Evolutionary conservation across 2,113 vertebrate genomes (phyloP), one percentile per base, ranked within the genome.

Genomic region (Sinocyclocheilus anophthalmus): DNA sequence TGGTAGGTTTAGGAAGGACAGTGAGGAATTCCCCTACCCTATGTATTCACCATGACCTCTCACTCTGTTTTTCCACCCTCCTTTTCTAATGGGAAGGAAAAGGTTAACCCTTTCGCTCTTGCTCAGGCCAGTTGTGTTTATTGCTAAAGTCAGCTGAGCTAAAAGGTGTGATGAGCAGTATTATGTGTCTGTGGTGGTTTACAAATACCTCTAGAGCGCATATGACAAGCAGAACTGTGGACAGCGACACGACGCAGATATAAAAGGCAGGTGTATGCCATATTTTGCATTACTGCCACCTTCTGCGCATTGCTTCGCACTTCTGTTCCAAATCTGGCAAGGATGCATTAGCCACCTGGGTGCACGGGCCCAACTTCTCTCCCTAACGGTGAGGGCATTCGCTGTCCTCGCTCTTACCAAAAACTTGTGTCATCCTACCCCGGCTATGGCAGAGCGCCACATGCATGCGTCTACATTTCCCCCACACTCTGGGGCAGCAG

Each of bases 401-500:
- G 18, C 84, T 84, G 76, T 86, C 42, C 76, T 87, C 87, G 61
- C 85, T 89, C 82, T 10, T 55, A 87, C 78, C 42, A 61, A 53
- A 82, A 82, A 82, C 61, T 67, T 30, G 45, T 39, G 89, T 91
- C 87, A 87, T 86, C 81, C 83, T 59, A 90, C 78, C 88, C 76
- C 79, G 57, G 83, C 83, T 79, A 24, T 63, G 89, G 91, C 87
- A 55, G 48, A 39, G 78, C 20, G 67, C 83, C 86, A 85, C 88
- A 88, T 86, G 76, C 88, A 16, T 84, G 81, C 87, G 76, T 87
- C 87, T 84, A 82, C 82, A 75, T 88, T 91, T 90, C 88, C 89
- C 85, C 87, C 63, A 83, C 86, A 81, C 69, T 61, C 85, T 45
- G 73, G 30, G 18, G 76, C 76, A 86, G 85, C 94, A 93, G 94